Evolutionary conservation across 2,797 vertebrate species (phyloP).

Genomic region (Tokudaia muenninki): DNA sequence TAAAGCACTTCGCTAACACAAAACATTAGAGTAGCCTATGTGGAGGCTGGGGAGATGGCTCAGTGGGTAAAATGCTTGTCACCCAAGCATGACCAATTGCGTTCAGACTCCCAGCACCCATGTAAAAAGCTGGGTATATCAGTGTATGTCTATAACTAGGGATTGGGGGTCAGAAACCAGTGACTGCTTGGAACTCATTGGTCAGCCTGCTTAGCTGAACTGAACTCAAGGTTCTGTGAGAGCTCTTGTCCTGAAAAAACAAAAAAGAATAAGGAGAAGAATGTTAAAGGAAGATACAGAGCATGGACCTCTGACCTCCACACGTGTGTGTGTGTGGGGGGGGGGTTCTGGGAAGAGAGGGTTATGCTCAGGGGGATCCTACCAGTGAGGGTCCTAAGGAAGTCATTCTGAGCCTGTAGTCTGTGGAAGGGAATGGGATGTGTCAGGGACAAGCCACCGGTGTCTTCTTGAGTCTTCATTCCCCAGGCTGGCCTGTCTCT

Average conservation of each 20-base stretch:
- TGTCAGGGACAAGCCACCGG: rapidly evolving
- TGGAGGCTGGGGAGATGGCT: rapidly evolving
- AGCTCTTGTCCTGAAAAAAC: not conserved
- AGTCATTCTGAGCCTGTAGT: not conserved
- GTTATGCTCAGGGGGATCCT: not conserved
- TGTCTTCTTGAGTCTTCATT: rapidly evolving
- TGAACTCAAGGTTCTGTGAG: not conserved
- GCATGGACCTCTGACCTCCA: not conserved
- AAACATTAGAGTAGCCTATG: not conserved
- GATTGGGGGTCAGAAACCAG: not conserved
- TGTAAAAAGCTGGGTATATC: too few relatives aligned
- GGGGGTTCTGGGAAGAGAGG: rapidly evolving
- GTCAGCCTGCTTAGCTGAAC: not conserved
- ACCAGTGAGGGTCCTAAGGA: not conserved
- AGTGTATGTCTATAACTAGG: not conserved
- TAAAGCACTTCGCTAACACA: not conserved
- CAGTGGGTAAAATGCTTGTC: not conserved
- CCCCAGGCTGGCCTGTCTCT: not conserved
- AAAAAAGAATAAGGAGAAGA: not conserved
- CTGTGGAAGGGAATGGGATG: not conserved
- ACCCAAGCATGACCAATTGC: not conserved
- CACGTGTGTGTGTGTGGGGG: rapidly evolving
- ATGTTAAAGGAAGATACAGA: not conserved
- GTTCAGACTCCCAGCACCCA: not conserved
- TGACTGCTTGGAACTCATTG: not conserved